Conservation (phyloP, 2,888 invertebrate genomes). For the Chloromyia formosa region DNA sequence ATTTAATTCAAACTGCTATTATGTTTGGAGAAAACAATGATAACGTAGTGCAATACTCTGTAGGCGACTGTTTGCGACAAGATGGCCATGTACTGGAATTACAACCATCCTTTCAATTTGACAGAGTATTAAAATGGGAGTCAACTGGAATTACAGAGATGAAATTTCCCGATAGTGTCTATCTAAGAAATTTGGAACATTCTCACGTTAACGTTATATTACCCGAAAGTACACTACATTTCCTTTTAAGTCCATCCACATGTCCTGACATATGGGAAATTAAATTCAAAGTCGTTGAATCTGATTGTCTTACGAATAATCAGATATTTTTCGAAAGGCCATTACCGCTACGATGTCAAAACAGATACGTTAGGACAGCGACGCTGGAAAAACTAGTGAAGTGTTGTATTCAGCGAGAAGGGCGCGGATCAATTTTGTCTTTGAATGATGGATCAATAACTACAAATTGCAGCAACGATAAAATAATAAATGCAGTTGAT, state of each 20-base stretch:
- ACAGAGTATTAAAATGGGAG: background rate
- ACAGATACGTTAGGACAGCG: background rate
- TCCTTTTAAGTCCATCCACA: background rate
- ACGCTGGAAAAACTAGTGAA: background rate
- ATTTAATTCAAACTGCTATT: background rate
- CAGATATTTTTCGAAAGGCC: background rate
- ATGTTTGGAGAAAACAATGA: background rate
- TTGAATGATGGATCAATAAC: background rate
- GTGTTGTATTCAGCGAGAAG: background rate
- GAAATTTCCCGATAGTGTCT: no score
- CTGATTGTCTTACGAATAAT: background rate
- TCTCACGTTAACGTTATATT: background rate
- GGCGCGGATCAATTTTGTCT: background rate
- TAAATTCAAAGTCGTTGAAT: background rate
- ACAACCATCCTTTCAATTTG: background rate
- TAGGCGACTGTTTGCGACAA: background rate
- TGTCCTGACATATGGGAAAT: background rate
- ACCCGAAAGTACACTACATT: background rate
- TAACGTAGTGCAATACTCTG: background rate
- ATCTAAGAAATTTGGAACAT: no score
- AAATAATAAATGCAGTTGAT: background rate
- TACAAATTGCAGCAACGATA: background rate
- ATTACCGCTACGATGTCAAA: background rate
- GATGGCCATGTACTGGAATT: background rate
- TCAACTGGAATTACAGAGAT: background rate